phyloP scores from a whole-genome alignment of 2,113 vertebrate species.

The Sakesphorus luctuosus region DNA sequence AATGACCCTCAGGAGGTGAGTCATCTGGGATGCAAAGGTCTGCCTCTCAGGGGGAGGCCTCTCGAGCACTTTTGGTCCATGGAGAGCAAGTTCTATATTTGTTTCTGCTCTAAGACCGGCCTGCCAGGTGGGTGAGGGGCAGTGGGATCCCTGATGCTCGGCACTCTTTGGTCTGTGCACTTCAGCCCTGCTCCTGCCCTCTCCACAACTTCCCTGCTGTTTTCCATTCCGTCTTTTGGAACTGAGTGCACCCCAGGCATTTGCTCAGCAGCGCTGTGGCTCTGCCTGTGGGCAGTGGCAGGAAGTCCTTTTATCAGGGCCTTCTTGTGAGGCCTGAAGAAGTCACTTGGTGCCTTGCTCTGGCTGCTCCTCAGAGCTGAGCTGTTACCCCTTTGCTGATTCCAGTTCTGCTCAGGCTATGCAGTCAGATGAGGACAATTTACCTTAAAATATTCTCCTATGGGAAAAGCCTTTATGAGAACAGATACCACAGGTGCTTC shows the following conservation, averaged over 20 bases:
- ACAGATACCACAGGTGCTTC: neutral
- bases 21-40: neutral
- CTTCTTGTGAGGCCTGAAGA: neutral
- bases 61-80: neutral
- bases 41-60: neutral
- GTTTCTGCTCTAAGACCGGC: neutral
- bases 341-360: neutral
- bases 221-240: neutral
- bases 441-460: neutral
- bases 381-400: neutral
- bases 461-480: neutral
- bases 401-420: neutral
- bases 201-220: neutral
- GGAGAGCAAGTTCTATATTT: neutral
- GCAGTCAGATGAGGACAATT: neutral
- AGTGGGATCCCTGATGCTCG: neutral
- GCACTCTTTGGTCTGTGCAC: neutral
- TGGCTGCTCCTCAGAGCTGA: neutral
- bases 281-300: neutral
- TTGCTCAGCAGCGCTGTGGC: neutral
- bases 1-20: constrained; percentile 97
- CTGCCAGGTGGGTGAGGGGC: neutral
- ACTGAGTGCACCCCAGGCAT: neutral
- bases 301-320: neutral
- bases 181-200: neutral